Percentiles rank a stretch among this genome's conserved stretches.
Evolutionary conservation across 1,140 invertebrate species (phyloP).

Genomic region (Drosophila littoralis): DNA sequence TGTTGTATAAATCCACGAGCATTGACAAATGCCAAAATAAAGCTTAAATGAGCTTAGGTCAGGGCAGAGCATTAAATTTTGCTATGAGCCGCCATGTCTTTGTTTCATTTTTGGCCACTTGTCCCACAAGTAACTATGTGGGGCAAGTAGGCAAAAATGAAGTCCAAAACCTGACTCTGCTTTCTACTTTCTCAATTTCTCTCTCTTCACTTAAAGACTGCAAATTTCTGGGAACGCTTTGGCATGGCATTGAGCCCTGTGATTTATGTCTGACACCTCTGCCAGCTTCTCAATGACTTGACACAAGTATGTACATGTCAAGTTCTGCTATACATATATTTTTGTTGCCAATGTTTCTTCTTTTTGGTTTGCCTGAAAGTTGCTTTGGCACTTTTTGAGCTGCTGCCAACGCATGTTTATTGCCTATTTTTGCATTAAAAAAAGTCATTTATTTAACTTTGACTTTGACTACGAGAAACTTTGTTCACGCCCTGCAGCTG

Average conservation of each 20-base stretch:
- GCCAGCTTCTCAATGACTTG: slow-evolving; percentile 34
- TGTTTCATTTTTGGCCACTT: slow-evolving; percentile 49
- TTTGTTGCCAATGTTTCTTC: slow-evolving; percentile 11
- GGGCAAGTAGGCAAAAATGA: slow-evolving; percentile 1
- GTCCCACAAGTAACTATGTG: slow-evolving; percentile 27
- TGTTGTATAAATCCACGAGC: slow-evolving; percentile 73
- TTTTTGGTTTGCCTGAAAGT: slow-evolving; percentile 22
- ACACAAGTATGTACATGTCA: slow-evolving; percentile 55
- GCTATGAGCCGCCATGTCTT: slow-evolving; percentile 32
- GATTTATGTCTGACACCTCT: slow-evolving; percentile 74
- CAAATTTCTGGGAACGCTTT: slow-evolving; percentile 45
- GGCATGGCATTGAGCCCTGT: slow-evolving; percentile 59
- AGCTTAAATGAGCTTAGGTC: slow-evolving; percentile 78
- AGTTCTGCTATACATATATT: slow-evolving; percentile 20
- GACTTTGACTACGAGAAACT: slow-evolving; percentile 36
- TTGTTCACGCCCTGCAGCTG: slow-evolving; percentile 60
- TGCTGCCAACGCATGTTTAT: slow-evolving; percentile 45
- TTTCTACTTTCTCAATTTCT: slow-evolving; percentile 1
- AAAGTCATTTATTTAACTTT: slow-evolving; percentile 66
- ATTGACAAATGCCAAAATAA: slow-evolving; percentile 83
- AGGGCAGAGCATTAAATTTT: slow-evolving; percentile 21
- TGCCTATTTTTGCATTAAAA: slow-evolving; percentile 38
- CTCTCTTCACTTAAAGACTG: slow-evolving; percentile 36
- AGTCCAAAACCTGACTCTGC: background rate
- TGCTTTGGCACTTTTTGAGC: slow-evolving; percentile 18